These are phyloP conservation scores for Tenrec ecaudatus DNA, from an alignment of 2,113 vertebrate species.

Conservation along the genomic window DNA sequence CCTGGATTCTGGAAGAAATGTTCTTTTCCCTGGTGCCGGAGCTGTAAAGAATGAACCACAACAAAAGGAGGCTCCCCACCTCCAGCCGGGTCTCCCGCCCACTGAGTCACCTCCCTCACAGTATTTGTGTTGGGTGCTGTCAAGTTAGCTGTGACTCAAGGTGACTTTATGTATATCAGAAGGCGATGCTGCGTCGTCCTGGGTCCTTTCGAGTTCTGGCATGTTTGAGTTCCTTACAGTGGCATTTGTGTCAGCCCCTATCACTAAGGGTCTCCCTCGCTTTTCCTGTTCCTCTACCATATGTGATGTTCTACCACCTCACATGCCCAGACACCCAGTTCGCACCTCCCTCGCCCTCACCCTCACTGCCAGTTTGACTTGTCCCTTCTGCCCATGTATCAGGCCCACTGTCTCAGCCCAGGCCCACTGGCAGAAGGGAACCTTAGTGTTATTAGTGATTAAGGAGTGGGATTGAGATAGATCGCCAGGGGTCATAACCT, in stretches of 20 bases:
- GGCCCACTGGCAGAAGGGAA: neutral
- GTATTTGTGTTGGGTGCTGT: neutral
- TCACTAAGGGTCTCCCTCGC: neutral
- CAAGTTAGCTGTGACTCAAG: neutral
- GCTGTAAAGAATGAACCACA: neutral
- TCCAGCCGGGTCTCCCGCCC: neutral
- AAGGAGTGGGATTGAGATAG: neutral
- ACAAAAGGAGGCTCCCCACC: neutral
- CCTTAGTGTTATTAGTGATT: neutral
- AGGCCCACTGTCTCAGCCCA: neutral
- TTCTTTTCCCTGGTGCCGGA: neutral
- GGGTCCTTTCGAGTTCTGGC: neutral
- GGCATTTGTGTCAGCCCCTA: neutral
- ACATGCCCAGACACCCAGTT: neutral
- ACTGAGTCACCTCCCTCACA: neutral
- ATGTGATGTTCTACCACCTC: neutral
- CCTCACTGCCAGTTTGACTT: neutral
- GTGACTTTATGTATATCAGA: neutral
- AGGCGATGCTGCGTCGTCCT: neutral
- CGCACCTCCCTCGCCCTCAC: too few relatives aligned
- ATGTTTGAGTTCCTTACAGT: neutral
- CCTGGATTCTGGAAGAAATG: neutral
- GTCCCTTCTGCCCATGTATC: neutral
- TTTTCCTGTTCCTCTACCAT: neutral
- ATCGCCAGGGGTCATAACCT: neutral